A percentile compares a stretch with the other conserved stretches of the same genome.
Evolutionary conservation across 2,113 vertebrate species (phyloP).

Genomic region (Sisor rabdophorus): DNA sequence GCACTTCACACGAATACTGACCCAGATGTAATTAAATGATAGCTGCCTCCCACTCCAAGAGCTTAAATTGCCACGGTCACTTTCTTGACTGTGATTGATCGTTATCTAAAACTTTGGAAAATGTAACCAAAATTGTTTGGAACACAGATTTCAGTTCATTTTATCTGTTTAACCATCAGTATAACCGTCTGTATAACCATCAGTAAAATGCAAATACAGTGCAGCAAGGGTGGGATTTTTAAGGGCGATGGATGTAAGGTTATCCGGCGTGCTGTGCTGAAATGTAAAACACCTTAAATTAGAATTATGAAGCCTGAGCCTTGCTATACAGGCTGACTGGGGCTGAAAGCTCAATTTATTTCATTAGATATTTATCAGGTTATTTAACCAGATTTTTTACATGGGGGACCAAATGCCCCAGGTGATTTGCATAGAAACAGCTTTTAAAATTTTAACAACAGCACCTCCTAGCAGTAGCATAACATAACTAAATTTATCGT

Average conservation of each 20-base stretch:
- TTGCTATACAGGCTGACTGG: neutral
- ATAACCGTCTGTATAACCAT: no score
- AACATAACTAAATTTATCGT: no score
- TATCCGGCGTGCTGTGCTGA: neutral
- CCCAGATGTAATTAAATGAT: conserved; percentile 59
- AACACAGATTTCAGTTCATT: conserved; percentile 42
- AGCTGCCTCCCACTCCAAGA: conserved; percentile 33
- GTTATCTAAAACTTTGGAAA: conserved; percentile 38
- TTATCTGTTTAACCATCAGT: no score
- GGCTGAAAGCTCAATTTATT: neutral
- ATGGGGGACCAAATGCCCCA: no score
- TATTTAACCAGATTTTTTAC: no score
- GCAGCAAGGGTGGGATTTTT: neutral
- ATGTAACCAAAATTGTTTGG: conserved; percentile 24
- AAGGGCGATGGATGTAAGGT: conserved; percentile 5
- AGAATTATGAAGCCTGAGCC: conserved; percentile 6
- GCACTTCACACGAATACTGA: conserved; percentile 46
- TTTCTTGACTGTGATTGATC: conserved; percentile 45
- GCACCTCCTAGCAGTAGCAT: no score
- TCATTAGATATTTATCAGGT: neutral
- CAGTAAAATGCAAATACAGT: conserved; percentile 10
- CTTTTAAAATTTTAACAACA: no score
- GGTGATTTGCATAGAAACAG: no score
- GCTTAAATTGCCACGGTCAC: conserved; percentile 45
- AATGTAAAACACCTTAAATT: conserved; percentile 18